A percentile compares a stretch with the other conserved stretches of the same genome.
Conservation (phyloP, 2,797 vertebrate species). For the Tangara arthus region DNA sequence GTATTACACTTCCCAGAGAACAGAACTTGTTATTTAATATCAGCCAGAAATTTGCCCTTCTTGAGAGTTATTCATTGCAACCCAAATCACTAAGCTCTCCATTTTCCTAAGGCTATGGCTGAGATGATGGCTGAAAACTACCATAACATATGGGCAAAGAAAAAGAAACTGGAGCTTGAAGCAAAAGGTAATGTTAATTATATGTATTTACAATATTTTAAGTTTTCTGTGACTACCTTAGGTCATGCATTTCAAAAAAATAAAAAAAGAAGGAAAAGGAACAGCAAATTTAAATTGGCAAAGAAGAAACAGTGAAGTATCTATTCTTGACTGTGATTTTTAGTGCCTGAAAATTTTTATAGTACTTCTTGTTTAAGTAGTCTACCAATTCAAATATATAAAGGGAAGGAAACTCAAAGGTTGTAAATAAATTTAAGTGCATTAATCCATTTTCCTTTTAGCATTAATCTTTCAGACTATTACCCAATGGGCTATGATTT, state of each 20-base stretch:
- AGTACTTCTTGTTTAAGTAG: not conserved
- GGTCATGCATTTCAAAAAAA: not conserved
- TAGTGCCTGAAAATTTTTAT: not conserved
- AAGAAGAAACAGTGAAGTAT: not conserved
- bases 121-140: constrained; percentile 97
- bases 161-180: constrained; percentile 93
- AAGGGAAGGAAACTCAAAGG: not conserved
- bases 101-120: constrained; percentile 86
- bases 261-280: not conserved
- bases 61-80: not conserved
- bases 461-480: not conserved
- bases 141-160: constrained; percentile 95
- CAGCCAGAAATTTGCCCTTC: not conserved
- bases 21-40: not conserved
- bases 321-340: not conserved
- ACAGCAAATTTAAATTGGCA: not conserved
- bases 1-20: not conserved
- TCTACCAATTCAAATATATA: not conserved
- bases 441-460: not conserved
- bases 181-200: constrained; percentile 84
- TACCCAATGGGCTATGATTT: not conserved
- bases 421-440: not conserved
- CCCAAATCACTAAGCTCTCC: not conserved
- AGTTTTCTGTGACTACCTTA: not conserved
- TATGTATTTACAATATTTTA: not conserved